Percentiles rank a stretch among this genome's conserved stretches.
phyloP scores from a whole-genome alignment of 37 sponge, comb jelly and placozoan species.

The Theonella swinhoei region DNA sequence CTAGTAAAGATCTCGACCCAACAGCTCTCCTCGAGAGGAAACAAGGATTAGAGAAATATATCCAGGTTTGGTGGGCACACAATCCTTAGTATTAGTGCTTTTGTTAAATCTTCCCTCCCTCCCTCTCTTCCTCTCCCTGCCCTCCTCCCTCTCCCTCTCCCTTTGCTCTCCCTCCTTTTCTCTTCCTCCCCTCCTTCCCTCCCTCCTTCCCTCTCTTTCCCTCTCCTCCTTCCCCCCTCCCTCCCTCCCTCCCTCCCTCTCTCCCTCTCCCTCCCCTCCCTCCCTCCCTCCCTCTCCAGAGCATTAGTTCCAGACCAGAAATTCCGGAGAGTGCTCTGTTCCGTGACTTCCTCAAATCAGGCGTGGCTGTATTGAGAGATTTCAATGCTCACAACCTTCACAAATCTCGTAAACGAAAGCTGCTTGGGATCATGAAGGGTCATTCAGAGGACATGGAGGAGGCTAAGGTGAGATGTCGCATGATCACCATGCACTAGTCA shows the following conservation, averaged over 20 bases:
- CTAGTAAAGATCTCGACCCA: conserved; percentile 30
- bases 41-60: conserved; percentile 62
- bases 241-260: background rate
- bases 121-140: too few species aligned
- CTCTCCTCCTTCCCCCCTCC: background rate
- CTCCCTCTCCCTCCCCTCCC: background rate
- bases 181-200: background rate
- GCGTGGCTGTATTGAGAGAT: conserved; percentile 31
- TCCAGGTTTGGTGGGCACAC: too few species aligned
- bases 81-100: background rate
- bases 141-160: too few species aligned
- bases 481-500: background rate
- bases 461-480: background rate
- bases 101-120: background rate
- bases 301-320: background rate
- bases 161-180: too few species aligned
- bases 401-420: conserved; percentile 1
- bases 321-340: conserved; percentile 25
- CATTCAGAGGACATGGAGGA: background rate
- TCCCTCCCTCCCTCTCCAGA: background rate
- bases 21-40: conserved; percentile 51
- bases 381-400: conserved; percentile 14
- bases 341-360: conserved; percentile 57
- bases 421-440: conserved; percentile 2
- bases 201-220: background rate